Percentiles rank a stretch among this genome's conserved stretches.
Conservation (phyloP, 2,797 vertebrate species). For the Coendou prehensilis region DNA sequence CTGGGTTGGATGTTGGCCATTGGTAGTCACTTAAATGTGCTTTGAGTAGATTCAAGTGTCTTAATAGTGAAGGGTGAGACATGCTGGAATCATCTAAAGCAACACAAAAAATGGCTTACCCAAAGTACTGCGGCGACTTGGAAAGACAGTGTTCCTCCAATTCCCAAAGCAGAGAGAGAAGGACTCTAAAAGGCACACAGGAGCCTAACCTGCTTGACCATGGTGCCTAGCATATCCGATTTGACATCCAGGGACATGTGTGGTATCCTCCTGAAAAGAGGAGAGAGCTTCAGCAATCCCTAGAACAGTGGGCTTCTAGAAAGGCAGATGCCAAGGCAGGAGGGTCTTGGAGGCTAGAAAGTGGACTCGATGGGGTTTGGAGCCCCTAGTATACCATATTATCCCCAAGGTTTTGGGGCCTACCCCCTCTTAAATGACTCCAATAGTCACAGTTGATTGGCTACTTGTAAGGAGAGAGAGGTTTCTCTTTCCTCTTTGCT, state of each 20-base stretch:
- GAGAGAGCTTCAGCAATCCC: background rate
- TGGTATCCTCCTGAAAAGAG: background rate
- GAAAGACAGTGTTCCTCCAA: background rate
- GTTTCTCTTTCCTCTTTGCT: background rate
- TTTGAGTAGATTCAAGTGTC: background rate
- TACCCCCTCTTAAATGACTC: background rate
- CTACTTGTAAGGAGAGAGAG: background rate
- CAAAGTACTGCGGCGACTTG: background rate
- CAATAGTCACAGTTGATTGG: background rate
- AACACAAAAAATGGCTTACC: background rate
- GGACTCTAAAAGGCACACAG: background rate
- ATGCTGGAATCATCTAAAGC: background rate
- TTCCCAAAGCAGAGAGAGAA: background rate
- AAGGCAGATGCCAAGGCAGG: background rate
- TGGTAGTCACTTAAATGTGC: background rate
- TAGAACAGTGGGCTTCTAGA: background rate
- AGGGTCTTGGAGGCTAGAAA: background rate
- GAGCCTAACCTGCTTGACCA: fast-evolving
- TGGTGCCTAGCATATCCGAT: fast-evolving
- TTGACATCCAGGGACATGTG: no score
- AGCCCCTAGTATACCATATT: background rate
- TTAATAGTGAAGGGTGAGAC: background rate
- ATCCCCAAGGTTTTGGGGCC: background rate
- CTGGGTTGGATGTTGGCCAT: background rate
- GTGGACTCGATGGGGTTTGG: fast-evolving